Evolutionary conservation across 2,888 invertebrate genomes (phyloP).

Genomic region (Axea sp.): DNA sequence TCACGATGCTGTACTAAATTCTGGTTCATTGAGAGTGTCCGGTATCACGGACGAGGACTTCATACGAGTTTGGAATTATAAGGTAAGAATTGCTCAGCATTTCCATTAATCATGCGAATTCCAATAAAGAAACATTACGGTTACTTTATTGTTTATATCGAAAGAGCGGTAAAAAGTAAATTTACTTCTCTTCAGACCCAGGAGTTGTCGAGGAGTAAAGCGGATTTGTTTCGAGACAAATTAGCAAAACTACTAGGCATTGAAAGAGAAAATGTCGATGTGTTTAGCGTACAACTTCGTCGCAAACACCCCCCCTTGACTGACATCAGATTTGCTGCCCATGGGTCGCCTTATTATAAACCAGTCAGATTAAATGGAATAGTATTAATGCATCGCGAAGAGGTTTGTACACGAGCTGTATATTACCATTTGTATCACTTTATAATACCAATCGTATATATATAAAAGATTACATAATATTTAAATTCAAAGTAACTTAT

Average conservation of each 20-base stretch:
- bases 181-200: slow-evolving; percentile 81
- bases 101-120: no score
- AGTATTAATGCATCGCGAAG: slow-evolving; percentile 94
- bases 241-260: slow-evolving; percentile 91
- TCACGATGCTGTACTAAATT: slow-evolving; percentile 96
- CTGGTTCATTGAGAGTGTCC: slow-evolving; percentile 94
- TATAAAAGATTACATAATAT: no score
- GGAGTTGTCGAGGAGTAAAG: slow-evolving; percentile 90
- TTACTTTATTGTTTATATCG: no score
- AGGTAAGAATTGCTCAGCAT: no score
- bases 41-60: slow-evolving; percentile 98
- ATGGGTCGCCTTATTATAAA: slow-evolving; percentile 97
- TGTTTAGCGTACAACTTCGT: slow-evolving; percentile 96
- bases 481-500: no score
- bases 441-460: no score
- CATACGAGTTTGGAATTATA: slow-evolving; percentile 95
- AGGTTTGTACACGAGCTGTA: slow-evolving; percentile 81
- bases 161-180: no score
- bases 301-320: slow-evolving; percentile 93
- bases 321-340: slow-evolving; percentile 96
- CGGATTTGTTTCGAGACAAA: slow-evolving; percentile 93
- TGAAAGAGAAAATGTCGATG: slow-evolving; percentile 93
- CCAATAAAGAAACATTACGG: no score
- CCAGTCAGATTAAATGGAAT: slow-evolving; percentile 96
- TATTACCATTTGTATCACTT: no score